Evolutionary conservation across 2,888 invertebrate species (phyloP).

Genomic region (Zygaena filipendulae): DNA sequence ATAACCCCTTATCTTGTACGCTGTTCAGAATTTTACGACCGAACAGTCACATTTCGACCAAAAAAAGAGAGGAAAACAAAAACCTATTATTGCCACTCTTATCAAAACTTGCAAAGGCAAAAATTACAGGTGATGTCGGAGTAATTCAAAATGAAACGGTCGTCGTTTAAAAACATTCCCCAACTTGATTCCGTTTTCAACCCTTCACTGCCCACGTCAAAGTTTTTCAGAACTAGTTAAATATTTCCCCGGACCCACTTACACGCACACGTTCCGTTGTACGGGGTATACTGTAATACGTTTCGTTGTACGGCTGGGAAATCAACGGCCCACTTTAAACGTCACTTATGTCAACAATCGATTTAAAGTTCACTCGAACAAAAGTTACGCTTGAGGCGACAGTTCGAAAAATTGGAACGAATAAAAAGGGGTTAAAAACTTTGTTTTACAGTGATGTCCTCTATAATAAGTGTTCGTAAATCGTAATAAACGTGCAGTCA

Average conservation of each 20-base stretch:
- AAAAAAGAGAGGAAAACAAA: slow-evolving; percentile 16
- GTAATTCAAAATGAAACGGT: background rate
- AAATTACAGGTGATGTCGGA: background rate
- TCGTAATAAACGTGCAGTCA: no score
- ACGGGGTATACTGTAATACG: slow-evolving; percentile 20
- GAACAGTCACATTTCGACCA: slow-evolving; percentile 19
- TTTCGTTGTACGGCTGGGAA: slow-evolving; percentile 28
- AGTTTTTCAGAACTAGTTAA: slow-evolving; percentile 29
- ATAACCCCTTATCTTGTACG: slow-evolving; percentile 38
- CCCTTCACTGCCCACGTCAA: slow-evolving; percentile 22
- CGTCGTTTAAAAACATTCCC: background rate
- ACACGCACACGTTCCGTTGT: slow-evolving; percentile 1
- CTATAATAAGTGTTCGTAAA: no score
- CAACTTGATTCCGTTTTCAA: slow-evolving; percentile 1
- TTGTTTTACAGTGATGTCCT: no score
- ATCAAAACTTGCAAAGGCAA: no score
- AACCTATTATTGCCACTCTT: background rate
- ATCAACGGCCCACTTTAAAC: slow-evolving; percentile 19
- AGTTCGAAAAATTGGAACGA: no score
- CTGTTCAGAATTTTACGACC: slow-evolving; percentile 24
- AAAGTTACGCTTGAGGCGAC: background rate
- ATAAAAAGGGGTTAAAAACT: no score
- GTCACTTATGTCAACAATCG: slow-evolving; percentile 14
- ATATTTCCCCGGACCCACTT: slow-evolving; percentile 41
- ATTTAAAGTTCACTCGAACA: slow-evolving; percentile 3